These are phyloP conservation scores for Pimpla rufipes DNA, from an alignment of 2,888 invertebrate genomes.

Conservation along the genomic window DNA sequence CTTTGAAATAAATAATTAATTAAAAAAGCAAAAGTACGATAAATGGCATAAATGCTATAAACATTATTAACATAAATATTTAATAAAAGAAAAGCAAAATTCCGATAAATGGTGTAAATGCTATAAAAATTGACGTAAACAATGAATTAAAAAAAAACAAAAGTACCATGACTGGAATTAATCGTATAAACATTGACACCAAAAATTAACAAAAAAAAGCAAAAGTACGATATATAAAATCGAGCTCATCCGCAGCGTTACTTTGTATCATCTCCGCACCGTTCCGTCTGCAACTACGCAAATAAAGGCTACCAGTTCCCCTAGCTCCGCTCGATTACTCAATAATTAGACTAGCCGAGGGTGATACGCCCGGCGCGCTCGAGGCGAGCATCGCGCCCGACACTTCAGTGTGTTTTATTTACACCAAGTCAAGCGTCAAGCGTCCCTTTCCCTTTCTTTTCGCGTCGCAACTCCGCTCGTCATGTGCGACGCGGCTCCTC, in stretches of 20 bases:
- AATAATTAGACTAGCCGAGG: constrained; percentile 80
- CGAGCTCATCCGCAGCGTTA: constrained; percentile 29
- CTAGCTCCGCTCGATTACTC: constrained; percentile 78
- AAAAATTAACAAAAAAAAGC: constrained; percentile 23
- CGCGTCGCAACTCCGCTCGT: neutral
- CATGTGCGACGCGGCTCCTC: neutral
- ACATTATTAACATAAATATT: constrained; percentile 17
- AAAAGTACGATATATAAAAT: neutral
- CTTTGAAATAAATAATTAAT: too few species aligned
- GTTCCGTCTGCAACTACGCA: constrained; percentile 65
- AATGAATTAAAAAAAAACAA: constrained; percentile 16
- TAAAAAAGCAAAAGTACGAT: too few species aligned
- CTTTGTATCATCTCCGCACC: constrained; percentile 53
- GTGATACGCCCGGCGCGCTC: constrained; percentile 72
- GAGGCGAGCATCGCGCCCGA: constrained; percentile 53
- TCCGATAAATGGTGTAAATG: too few species aligned
- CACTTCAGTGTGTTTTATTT: constrained; percentile 47
- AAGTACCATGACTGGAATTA: too few species aligned
- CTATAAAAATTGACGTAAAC: constrained; percentile 11
- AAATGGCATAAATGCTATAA: too few species aligned
- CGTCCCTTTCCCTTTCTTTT: neutral
- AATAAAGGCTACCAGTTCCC: constrained; percentile 78
- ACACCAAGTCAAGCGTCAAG: constrained; percentile 15
- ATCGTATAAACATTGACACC: constrained; percentile 1
- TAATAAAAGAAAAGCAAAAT: constrained; percentile 12